A percentile compares a stretch with the other conserved stretches of the same genome.
phyloP scores from a whole-genome alignment of 1,140 invertebrate species.

The Micrasema minimum region DNA sequence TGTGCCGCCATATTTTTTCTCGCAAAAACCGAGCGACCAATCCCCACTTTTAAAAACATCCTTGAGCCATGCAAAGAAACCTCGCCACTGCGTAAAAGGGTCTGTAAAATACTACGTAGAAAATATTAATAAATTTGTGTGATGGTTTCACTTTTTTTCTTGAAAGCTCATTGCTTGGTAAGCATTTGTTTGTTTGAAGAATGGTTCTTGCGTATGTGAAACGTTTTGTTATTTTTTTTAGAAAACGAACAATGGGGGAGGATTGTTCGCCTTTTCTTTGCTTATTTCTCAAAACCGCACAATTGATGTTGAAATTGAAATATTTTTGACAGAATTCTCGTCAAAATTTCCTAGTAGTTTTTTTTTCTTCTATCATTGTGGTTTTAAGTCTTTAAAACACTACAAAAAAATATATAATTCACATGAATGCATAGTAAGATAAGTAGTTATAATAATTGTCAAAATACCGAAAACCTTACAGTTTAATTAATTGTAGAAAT shows the following conservation, averaged over 20 bases:
- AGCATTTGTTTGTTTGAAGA: neutral
- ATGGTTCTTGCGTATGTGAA: neutral
- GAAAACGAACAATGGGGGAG: neutral
- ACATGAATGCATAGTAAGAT: too few relatives aligned
- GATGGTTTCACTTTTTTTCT: neutral
- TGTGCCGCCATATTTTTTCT: conserved; percentile 32
- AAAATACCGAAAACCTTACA: too few relatives aligned
- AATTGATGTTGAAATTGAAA: conserved; percentile 19
- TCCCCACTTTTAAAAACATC: neutral
- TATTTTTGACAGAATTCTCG: conserved; percentile 3
- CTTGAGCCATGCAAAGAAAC: neutral
- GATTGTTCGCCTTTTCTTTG: neutral
- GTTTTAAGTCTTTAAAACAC: too few relatives aligned
- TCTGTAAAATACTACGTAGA: too few relatives aligned
- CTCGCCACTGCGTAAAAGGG: neutral
- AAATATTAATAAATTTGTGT: neutral
- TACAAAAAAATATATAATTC: too few relatives aligned
- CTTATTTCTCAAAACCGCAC: conserved; percentile 11
- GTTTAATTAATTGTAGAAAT: too few relatives aligned
- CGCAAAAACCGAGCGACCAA: conserved; percentile 32
- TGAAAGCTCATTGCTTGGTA: neutral
- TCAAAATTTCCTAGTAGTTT: too few relatives aligned
- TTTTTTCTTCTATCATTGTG: too few relatives aligned
- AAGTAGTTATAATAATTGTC: too few relatives aligned
- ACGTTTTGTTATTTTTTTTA: neutral